Conservation (phyloP, 1,140 invertebrate genomes). For the Penaeus indicus region DNA sequence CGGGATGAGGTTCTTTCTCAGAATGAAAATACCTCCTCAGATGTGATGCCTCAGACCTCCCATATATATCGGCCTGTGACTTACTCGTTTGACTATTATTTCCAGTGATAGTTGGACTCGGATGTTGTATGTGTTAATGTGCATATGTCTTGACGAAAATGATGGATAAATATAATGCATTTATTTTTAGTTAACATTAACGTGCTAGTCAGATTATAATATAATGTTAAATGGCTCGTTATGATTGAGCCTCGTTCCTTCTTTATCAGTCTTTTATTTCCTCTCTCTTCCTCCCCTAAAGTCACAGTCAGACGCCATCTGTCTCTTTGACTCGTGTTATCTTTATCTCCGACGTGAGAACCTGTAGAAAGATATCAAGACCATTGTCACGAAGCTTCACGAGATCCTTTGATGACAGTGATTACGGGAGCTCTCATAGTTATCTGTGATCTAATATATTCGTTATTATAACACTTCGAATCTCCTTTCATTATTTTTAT, state of each 20-base stretch:
- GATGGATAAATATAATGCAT: conserved; percentile 6
- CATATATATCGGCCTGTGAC: neutral
- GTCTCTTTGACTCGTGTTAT: no score
- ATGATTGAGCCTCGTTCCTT: neutral
- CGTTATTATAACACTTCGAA: no score
- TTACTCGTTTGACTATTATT: neutral
- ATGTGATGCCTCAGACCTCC: no score
- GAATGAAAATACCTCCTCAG: no score
- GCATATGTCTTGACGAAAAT: neutral
- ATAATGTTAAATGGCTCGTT: neutral
- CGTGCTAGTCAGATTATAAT: conserved; percentile 28
- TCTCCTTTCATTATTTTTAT: no score
- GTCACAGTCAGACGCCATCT: neutral
- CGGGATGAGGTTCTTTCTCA: no score
- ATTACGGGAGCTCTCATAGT: no score
- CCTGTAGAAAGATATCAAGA: no score
- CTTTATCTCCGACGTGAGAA: no score
- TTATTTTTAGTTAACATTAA: conserved; percentile 21
- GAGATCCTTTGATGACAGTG: no score
- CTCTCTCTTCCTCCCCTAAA: neutral
- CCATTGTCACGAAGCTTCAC: no score
- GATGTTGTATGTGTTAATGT: neutral
- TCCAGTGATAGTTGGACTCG: neutral
- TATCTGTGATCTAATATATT: no score
- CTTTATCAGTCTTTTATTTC: neutral